Conservation (phyloP, 2,888 invertebrate species). For the Lacanobia wlatinum region DNA sequence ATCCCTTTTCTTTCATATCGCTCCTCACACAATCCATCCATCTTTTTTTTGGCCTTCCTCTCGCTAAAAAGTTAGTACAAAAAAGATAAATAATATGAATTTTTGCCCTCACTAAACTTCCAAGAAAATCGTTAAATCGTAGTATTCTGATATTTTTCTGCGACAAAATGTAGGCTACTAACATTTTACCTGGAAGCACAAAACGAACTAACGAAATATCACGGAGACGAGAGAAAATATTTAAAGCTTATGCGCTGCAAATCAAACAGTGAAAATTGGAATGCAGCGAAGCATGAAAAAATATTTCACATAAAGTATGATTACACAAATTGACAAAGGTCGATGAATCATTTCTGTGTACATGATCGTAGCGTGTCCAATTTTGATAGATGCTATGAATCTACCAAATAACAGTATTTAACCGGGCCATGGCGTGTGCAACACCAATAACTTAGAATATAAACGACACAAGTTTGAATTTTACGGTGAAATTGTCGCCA, state of each 20-base stretch:
- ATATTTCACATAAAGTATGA: slow-evolving; percentile 49
- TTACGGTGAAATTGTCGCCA: slow-evolving; percentile 66
- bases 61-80: no score
- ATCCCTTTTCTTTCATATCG: no score
- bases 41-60: no score
- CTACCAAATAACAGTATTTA: slow-evolving; percentile 62
- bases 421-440: slow-evolving; percentile 58
- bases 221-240: slow-evolving; percentile 14
- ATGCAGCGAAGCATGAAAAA: slow-evolving; percentile 43
- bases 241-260: slow-evolving; percentile 23
- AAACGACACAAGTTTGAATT: slow-evolving; percentile 68
- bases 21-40: no score
- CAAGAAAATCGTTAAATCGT: no score
- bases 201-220: slow-evolving; percentile 15
- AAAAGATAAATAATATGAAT: no score
- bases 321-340: slow-evolving; percentile 57
- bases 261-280: slow-evolving; percentile 38
- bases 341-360: slow-evolving; percentile 61
- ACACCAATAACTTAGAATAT: slow-evolving; percentile 60
- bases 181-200: slow-evolving; percentile 14
- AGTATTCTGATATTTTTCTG: no score
- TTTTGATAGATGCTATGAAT: slow-evolving; percentile 60
- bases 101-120: no score
- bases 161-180: not conserved
- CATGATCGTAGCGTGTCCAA: slow-evolving; percentile 62